Evolutionary conservation across 2,888 invertebrate species (phyloP), one percentile per base, ranked within the genome.

Genomic region (Sussaba pulchella): DNA sequence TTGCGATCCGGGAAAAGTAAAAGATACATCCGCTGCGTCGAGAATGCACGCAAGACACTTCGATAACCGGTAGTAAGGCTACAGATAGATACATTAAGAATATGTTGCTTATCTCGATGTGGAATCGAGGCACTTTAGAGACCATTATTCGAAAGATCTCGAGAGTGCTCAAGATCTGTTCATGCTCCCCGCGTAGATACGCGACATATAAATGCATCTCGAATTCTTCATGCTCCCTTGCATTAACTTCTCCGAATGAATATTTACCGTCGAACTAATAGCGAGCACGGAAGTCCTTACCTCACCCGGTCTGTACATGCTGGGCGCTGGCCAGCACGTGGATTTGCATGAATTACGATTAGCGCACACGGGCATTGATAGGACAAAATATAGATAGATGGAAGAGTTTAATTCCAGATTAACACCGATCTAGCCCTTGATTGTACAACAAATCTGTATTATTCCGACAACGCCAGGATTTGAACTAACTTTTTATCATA

Each of bases 81-180:
- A 66, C 77, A 75, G 82, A 78, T 77, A 78, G 81, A 81, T 81
- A 77, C 81, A 81, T 81, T 81, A 74, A 78, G 81, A 74, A 81
- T 81, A 82, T 82, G 77, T 80, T 71, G 50, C 74, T 83, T 82
- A 83, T 83, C 83, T 66, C 66, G 67, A 73, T 64, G 31, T 39
- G 52, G 36, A 79, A 81, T 81, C 83, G 45, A 77, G 67, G 76
- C 81, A 83, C 83, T 83, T 81, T 81, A 79, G 71, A 70, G 71
- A 71, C 57, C 83, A 83, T 83, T 83, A 83, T 83, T 81, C 71
- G 73, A 63, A 17, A 31, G 74, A 59, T 66, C 70, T 45, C 57
- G 80, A 43, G 78, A 61, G 67, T 77, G 71, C 71, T 71, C 59
- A 57, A 36, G 69, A 47, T 57, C 72, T 54, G 67, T 72, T 75